Percentiles rank a stretch among this genome's conserved stretches.
Evolutionary conservation across 2,113 vertebrate genomes (phyloP).

Genomic region (Atrichornis clamosus): DNA sequence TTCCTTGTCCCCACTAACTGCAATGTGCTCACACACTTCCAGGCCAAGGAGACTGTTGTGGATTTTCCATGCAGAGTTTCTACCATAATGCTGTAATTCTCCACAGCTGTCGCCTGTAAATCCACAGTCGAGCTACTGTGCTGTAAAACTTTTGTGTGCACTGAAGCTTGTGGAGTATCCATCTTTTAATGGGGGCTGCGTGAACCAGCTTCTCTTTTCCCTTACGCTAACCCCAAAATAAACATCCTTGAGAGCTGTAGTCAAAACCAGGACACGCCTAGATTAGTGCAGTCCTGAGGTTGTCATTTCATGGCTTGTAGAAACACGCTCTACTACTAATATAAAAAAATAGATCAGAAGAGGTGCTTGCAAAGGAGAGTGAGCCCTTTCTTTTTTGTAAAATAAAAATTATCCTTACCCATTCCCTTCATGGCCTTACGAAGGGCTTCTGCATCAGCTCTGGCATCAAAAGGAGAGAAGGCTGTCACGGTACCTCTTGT

Average conservation of each 20-base stretch:
- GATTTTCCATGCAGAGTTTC: neutral
- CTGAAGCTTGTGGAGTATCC: neutral
- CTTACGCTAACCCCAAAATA: neutral
- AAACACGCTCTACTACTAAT: neutral
- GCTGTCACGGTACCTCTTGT: constrained; percentile 83
- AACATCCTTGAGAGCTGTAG: neutral
- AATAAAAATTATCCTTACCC: constrained; percentile 72
- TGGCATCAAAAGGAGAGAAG: constrained; percentile 85
- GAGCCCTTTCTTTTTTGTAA: neutral
- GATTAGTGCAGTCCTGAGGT: neutral
- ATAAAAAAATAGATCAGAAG: neutral
- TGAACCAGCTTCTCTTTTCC: neutral
- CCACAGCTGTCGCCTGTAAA: neutral
- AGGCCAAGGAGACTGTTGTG: rapidly evolving
- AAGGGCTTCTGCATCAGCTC: constrained; percentile 88
- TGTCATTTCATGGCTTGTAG: neutral
- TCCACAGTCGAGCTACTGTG: neutral
- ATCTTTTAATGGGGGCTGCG: neutral
- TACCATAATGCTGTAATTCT: neutral
- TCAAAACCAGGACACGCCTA: neutral
- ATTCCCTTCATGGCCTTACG: constrained; percentile 96
- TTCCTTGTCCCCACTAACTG: neutral
- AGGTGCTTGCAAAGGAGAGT: neutral
- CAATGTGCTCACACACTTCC: neutral
- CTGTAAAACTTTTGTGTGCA: neutral